Percentiles rank a stretch among this genome's conserved stretches.
These are phyloP conservation scores for Lypha dubia DNA, from an alignment of 2,888 invertebrate genomes.

Conservation along the genomic window DNA sequence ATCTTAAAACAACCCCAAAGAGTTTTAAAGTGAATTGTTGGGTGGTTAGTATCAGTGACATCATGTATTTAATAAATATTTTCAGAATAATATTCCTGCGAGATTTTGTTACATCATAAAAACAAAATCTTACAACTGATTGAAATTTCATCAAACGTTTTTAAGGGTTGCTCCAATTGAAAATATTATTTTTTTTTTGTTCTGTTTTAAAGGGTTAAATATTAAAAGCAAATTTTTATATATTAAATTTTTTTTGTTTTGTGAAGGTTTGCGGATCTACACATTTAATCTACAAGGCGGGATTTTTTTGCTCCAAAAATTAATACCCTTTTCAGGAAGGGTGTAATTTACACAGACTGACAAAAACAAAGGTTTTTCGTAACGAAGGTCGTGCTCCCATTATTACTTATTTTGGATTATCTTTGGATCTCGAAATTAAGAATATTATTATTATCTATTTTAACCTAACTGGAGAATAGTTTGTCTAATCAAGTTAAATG, in stretches of 20 bases:
- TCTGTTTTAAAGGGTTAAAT: constrained; percentile 44
- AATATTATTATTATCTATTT: too few species aligned
- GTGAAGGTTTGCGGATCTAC: background rate
- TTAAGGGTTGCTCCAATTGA: constrained; percentile 52
- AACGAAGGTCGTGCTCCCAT: too few species aligned
- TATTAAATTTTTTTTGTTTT: background rate
- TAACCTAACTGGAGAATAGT: too few species aligned
- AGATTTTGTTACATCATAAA: constrained; percentile 45
- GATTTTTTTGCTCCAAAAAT: background rate
- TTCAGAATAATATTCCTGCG: constrained; percentile 22
- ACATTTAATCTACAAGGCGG: background rate
- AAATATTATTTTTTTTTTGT: background rate
- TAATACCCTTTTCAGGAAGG: background rate
- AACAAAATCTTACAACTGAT: constrained; percentile 55
- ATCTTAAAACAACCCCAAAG: constrained; percentile 62
- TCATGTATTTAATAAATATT: constrained; percentile 32
- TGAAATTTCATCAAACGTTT: constrained; percentile 66
- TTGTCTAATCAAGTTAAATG: too few species aligned
- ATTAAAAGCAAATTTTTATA: background rate
- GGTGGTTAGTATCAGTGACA: constrained; percentile 29
- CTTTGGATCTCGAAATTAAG: too few species aligned
- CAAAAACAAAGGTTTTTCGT: too few species aligned
- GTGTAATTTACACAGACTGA: background rate
- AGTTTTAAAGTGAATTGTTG: constrained; percentile 9
- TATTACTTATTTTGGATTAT: too few species aligned